Evolutionary conservation across 2,888 invertebrate species (phyloP).

Genomic region (Nycteola revayana): DNA sequence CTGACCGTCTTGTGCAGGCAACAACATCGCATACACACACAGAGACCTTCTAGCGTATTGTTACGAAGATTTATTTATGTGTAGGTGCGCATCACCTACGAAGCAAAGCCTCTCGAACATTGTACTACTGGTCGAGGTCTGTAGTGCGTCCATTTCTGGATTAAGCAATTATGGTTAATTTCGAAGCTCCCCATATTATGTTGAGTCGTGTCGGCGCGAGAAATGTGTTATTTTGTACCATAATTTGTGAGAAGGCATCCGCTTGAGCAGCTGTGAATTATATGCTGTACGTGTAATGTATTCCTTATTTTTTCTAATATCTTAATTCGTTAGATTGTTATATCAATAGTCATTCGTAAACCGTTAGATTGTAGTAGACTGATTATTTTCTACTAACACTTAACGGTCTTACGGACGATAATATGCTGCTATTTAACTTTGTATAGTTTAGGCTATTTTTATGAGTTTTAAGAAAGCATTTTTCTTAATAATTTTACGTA

Average conservation of each 20-base stretch:
- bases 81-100: conserved; percentile 15
- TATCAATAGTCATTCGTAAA: conserved; percentile 12
- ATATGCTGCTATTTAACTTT: too few species aligned
- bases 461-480: too few species aligned
- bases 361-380: conserved; percentile 14
- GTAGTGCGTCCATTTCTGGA: conserved; percentile 53
- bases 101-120: conserved; percentile 11
- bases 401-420: too few species aligned
- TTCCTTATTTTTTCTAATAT: conserved; percentile 49
- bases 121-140: conserved; percentile 29
- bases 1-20: conserved; percentile 15
- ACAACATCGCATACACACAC: conserved; percentile 25
- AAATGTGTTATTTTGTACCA: conserved; percentile 80
- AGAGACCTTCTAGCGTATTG: conserved; percentile 1
- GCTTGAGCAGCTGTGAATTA: conserved; percentile 80
- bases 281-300: conserved; percentile 46
- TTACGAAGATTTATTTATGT: conserved; percentile 2
- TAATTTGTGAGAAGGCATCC: conserved; percentile 81
- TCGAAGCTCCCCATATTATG: conserved; percentile 73
- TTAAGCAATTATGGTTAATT: conserved; percentile 82
- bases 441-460: too few species aligned
- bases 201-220: conserved; percentile 68
- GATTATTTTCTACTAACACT: conserved; percentile 10
- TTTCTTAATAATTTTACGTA: too few species aligned
- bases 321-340: conserved; percentile 44